Percentiles rank a stretch among this genome's conserved stretches.
phyloP scores from a whole-genome alignment of 2,888 invertebrate species.

The Tetanocera ferruginea region DNA sequence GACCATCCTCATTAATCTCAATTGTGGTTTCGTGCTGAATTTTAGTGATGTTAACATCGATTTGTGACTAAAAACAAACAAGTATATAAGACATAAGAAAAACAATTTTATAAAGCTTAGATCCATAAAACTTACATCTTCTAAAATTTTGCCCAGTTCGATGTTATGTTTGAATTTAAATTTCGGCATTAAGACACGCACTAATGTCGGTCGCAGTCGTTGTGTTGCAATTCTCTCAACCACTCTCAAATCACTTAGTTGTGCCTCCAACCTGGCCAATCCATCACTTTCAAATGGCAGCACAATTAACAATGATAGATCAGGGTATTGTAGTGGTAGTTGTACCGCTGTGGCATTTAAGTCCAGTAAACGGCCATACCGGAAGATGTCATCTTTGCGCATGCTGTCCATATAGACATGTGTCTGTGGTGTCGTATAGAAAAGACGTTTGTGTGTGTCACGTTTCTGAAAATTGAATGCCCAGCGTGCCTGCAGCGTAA shows the following conservation, averaged over 20 bases:
- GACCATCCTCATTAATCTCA: constrained; percentile 50
- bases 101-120: no score
- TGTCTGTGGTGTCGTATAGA: constrained; percentile 39
- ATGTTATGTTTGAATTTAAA: constrained; percentile 45
- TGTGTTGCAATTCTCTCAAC: constrained; percentile 36
- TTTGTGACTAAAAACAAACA: not conserved
- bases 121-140: constrained; percentile 41
- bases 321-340: constrained; percentile 44
- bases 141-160: constrained; percentile 42
- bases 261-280: constrained; percentile 42
- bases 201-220: constrained; percentile 42
- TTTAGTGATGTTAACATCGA: constrained; percentile 4
- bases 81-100: not conserved
- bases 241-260: constrained; percentile 39
- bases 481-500: constrained; percentile 50
- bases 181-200: constrained; percentile 50
- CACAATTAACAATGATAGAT: constrained; percentile 46
- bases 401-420: constrained; percentile 47
- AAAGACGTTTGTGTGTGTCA: constrained; percentile 49
- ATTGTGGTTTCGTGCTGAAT: constrained; percentile 45
- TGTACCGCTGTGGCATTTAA: constrained; percentile 52
- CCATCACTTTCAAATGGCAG: constrained; percentile 47
- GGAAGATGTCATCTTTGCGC: constrained; percentile 52
- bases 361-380: constrained; percentile 44
- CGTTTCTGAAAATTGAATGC: constrained; percentile 52